A percentile compares a stretch with the other conserved stretches of the same genome.
Evolutionary conservation across 2,113 vertebrate genomes (phyloP).

Genomic region (Oncorhynchus keta): DNA sequence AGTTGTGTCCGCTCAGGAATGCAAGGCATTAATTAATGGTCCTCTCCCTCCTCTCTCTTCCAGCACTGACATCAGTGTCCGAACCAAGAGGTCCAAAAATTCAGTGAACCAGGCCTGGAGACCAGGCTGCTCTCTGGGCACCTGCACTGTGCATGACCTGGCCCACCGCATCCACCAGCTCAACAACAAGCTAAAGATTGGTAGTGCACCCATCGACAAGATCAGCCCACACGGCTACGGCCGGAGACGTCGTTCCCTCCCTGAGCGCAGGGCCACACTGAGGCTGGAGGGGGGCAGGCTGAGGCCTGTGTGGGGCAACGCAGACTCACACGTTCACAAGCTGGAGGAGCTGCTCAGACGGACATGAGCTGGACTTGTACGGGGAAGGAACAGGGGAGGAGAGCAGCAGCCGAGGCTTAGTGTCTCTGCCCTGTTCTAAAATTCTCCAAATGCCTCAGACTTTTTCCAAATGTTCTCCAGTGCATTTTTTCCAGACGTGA

Average conservation of each 20-base stretch:
- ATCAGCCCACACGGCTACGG: constrained; percentile 90
- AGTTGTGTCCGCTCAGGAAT: constrained; percentile 13
- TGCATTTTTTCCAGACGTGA: constrained; percentile 14
- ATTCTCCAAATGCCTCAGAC: constrained; percentile 69
- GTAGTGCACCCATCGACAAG: constrained; percentile 78
- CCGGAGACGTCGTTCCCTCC: constrained; percentile 80
- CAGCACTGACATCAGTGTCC: constrained; percentile 73
- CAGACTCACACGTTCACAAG: constrained; percentile 62
- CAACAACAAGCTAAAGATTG: constrained; percentile 79
- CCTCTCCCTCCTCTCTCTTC: constrained; percentile 9
- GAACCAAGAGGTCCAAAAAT: constrained; percentile 86
- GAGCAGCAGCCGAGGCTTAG: constrained; percentile 35
- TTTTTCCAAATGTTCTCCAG: constrained; percentile 61
- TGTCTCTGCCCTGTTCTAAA: constrained; percentile 46
- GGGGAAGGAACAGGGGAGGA: constrained; percentile 32
- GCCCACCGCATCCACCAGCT: constrained; percentile 84
- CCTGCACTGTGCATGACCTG: constrained; percentile 88
- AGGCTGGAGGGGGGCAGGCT: constrained; percentile 57
- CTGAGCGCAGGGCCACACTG: constrained; percentile 49
- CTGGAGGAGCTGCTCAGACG: constrained; percentile 64
- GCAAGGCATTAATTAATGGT: constrained; percentile 35
- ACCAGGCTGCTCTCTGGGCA: constrained; percentile 83
- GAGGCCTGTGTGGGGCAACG: constrained; percentile 62
- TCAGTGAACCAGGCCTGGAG: constrained; percentile 72
- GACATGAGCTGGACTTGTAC: constrained; percentile 60